Percentiles rank a stretch among this genome's conserved stretches.
Conservation (phyloP, 2,113 vertebrate species). For the Rhadina sibilatrix region DNA sequence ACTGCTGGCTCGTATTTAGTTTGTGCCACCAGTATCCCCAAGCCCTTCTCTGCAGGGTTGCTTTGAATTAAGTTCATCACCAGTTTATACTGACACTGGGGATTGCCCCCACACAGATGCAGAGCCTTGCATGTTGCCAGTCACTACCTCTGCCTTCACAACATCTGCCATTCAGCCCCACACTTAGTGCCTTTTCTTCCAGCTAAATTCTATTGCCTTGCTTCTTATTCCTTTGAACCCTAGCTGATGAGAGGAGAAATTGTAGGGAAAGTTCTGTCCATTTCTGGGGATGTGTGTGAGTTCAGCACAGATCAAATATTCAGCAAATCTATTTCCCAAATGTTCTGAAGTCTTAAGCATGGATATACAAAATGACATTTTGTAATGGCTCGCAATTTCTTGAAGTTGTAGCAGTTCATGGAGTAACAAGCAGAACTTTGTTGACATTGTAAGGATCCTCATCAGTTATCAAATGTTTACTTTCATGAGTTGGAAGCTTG, state of each 20-base stretch:
- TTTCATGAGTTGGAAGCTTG: background rate
- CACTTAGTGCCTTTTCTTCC: background rate
- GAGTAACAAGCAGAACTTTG: background rate
- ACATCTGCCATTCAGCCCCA: background rate
- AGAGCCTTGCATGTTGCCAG: background rate
- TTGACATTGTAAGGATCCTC: background rate
- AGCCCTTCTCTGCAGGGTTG: background rate
- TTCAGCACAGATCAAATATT: background rate
- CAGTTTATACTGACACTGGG: background rate
- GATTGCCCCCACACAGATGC: background rate
- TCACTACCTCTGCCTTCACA: background rate
- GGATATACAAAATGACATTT: background rate
- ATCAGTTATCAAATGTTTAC: background rate
- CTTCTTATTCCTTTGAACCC: background rate
- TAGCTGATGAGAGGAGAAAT: background rate
- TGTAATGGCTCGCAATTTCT: background rate
- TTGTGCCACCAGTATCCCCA: background rate
- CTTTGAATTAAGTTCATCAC: background rate
- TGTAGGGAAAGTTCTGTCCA: background rate
- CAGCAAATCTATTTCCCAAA: background rate
- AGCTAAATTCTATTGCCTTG: background rate
- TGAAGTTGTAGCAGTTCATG: background rate
- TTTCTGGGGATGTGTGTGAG: background rate
- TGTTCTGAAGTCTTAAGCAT: background rate
- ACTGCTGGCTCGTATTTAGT: background rate